phyloP scores from a whole-genome alignment of 1,140 invertebrate species.

The Musca domestica region DNA sequence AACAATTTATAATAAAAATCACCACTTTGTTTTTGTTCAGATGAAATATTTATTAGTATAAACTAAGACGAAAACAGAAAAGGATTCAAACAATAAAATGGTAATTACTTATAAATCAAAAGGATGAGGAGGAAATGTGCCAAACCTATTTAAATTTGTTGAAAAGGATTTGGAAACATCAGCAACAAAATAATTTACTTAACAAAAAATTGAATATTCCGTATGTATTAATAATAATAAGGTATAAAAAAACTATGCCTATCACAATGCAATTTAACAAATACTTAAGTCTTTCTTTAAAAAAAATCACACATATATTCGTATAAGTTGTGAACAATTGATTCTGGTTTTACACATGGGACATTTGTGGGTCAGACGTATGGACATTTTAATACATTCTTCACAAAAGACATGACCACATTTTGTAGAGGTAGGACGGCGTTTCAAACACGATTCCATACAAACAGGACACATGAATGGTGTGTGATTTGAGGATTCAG shows the following conservation, averaged over 20 bases:
- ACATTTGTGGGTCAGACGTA: constrained; percentile 27
- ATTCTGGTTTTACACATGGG: constrained; percentile 27
- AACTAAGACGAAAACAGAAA: too few relatives aligned
- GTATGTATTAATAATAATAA: background rate
- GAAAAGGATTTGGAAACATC: background rate
- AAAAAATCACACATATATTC: constrained; percentile 23
- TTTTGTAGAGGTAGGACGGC: constrained; percentile 26
- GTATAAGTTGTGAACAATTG: background rate
- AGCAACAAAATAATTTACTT: background rate
- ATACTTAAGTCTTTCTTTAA: background rate
- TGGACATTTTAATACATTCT: constrained; percentile 4
- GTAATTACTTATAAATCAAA: too few relatives aligned
- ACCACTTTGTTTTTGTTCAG: too few relatives aligned
- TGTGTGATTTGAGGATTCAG: too few relatives aligned
- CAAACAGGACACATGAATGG: constrained; percentile 28
- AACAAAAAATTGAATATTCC: background rate
- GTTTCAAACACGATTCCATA: constrained; percentile 23
- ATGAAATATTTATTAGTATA: too few relatives aligned
- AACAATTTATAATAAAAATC: too few relatives aligned
- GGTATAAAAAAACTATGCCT: too few relatives aligned
- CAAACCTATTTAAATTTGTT: too few relatives aligned
- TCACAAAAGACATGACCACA: constrained; percentile 31
- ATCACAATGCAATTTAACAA: too few relatives aligned
- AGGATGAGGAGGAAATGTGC: too few relatives aligned
- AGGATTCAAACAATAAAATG: too few relatives aligned